Percentiles rank a stretch among this genome's conserved stretches.
Conservation (phyloP, 2,113 vertebrate species). For the Columba livia region DNA sequence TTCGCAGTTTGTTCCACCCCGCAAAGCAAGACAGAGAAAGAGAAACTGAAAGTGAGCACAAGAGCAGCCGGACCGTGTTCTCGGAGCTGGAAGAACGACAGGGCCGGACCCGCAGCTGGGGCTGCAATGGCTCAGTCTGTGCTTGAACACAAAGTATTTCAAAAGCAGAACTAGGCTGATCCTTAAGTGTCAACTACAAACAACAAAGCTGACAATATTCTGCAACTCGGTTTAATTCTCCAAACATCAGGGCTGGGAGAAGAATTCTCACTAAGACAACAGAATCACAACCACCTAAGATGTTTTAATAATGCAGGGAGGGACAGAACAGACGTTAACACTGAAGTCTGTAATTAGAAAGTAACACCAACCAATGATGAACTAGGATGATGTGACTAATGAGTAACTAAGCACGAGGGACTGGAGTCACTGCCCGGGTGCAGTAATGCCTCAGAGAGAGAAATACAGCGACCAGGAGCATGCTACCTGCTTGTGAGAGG, state of each 20-base stretch:
- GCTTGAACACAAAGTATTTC: background rate
- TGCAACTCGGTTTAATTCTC: background rate
- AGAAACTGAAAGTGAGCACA: slow-evolving; percentile 44
- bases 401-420: background rate
- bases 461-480: background rate
- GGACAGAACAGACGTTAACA: background rate
- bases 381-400: background rate
- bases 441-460: background rate
- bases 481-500: background rate
- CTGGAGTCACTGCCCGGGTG: background rate
- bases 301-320: background rate
- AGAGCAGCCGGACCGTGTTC: background rate
- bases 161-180: background rate
- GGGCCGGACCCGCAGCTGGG: background rate
- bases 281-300: background rate
- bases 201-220: background rate
- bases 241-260: background rate
- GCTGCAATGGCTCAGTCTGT: background rate
- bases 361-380: background rate
- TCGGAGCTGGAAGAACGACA: background rate
- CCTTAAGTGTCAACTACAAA: background rate
- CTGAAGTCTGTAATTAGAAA: background rate
- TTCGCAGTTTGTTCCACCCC: background rate
- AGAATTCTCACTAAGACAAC: background rate
- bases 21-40: background rate